Evolutionary conservation across 2,113 vertebrate species (phyloP).

Genomic region (Dromiciops gliroides): DNA sequence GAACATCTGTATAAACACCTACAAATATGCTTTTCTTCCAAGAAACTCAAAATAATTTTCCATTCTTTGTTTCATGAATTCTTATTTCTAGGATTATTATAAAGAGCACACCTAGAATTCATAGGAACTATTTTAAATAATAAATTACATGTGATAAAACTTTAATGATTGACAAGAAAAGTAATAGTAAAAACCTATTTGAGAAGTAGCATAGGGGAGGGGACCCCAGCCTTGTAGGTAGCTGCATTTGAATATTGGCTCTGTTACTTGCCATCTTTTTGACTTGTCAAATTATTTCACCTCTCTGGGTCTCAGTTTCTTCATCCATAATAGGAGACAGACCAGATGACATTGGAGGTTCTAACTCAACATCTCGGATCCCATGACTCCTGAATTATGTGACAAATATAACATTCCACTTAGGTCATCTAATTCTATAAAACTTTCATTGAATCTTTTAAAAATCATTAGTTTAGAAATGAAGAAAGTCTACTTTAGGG

Average conservation of each 20-base stretch:
- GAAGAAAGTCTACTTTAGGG: background rate
- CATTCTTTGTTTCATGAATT: conserved; percentile 54
- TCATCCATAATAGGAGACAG: background rate
- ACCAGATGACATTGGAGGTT: background rate
- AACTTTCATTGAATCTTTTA: conserved; percentile 19
- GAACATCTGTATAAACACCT: background rate
- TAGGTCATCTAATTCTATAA: background rate
- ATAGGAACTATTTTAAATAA: background rate
- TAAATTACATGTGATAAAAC: background rate
- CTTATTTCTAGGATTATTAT: conserved; percentile 3
- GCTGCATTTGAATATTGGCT: background rate
- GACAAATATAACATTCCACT: background rate
- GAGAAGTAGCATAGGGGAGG: background rate
- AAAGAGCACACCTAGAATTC: background rate
- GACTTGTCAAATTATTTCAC: background rate
- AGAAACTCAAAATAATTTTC: background rate
- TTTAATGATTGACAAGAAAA: background rate
- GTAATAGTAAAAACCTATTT: background rate
- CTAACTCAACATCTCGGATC: background rate
- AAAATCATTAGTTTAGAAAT: conserved; percentile 46
- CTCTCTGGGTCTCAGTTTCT: background rate
- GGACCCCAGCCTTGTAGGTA: background rate
- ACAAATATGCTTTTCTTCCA: background rate
- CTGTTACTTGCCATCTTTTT: background rate
- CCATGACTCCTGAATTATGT: background rate